Evolutionary conservation across 2,888 invertebrate species (phyloP).

Genomic region (Lamproptera curius): DNA sequence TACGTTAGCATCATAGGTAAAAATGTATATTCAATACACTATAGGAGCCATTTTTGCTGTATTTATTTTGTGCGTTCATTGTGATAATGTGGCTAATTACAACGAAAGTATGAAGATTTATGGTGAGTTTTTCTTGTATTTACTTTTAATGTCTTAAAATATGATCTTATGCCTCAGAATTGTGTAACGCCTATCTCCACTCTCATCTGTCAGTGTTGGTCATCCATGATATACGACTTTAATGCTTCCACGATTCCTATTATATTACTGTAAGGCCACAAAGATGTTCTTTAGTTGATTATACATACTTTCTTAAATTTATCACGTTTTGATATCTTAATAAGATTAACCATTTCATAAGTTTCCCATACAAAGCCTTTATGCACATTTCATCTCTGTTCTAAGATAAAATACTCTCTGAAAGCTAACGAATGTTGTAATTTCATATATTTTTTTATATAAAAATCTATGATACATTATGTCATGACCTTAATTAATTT

Average conservation of each 20-base stretch:
- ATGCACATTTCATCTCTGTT: neutral
- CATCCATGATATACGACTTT: conserved; percentile 18
- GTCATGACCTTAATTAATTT: too few species aligned
- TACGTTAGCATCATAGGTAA: conserved; percentile 55
- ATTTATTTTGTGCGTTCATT: conserved; percentile 77
- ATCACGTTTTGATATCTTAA: too few species aligned
- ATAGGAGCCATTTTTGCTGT: conserved; percentile 77
- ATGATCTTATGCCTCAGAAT: conserved; percentile 2
- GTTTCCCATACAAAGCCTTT: too few species aligned
- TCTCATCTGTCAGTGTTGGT: conserved; percentile 23
- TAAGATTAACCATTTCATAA: too few species aligned
- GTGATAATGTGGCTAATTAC: conserved; percentile 72
- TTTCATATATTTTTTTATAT: too few species aligned
- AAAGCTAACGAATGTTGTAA: too few species aligned
- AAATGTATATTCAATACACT: conserved; percentile 71
- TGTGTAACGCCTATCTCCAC: conserved; percentile 23
- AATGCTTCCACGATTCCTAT: neutral
- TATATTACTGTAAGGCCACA: too few species aligned
- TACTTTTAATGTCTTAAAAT: neutral
- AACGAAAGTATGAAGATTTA: conserved; percentile 72
- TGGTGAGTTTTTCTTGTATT: conserved; percentile 48
- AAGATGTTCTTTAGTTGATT: too few species aligned
- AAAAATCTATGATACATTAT: too few species aligned
- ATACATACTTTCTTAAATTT: too few species aligned
- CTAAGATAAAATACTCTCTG: neutral